Evolutionary conservation across 2,797 vertebrate genomes (phyloP).

Genomic region (Pseudochirops cupreus): DNA sequence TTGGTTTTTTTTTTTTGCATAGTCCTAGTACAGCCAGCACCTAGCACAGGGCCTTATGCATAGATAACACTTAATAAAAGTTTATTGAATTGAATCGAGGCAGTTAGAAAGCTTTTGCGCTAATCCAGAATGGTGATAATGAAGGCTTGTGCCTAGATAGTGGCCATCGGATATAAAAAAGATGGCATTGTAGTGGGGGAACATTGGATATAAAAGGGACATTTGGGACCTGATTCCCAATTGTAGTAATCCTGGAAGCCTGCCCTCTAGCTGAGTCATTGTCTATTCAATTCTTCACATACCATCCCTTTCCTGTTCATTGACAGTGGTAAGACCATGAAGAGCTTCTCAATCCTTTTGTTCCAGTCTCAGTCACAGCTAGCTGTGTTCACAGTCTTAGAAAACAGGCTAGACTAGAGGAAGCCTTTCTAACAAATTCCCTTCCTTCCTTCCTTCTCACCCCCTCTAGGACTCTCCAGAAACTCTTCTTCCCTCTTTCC

Average conservation of each 20-base stretch:
- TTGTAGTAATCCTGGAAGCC: background rate
- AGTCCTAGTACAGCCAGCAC: background rate
- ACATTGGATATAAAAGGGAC: background rate
- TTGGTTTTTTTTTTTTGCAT: background rate
- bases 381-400: background rate
- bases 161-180: background rate
- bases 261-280: background rate
- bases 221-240: background rate
- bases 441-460: background rate
- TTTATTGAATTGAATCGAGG: background rate
- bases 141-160: background rate
- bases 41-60: background rate
- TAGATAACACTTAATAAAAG: background rate
- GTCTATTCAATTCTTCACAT: background rate
- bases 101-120: background rate
- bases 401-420: background rate
- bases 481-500: background rate
- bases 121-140: background rate
- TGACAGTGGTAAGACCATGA: background rate
- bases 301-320: conserved; percentile 4
- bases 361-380: background rate
- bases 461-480: background rate
- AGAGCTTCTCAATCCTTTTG: background rate
- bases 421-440: background rate
- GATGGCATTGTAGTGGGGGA: background rate